A percentile compares a stretch with the other conserved stretches of the same genome.
These are phyloP conservation scores for Scrobipalpa costella DNA, from an alignment of 2,888 invertebrate genomes.

Conservation along the genomic window DNA sequence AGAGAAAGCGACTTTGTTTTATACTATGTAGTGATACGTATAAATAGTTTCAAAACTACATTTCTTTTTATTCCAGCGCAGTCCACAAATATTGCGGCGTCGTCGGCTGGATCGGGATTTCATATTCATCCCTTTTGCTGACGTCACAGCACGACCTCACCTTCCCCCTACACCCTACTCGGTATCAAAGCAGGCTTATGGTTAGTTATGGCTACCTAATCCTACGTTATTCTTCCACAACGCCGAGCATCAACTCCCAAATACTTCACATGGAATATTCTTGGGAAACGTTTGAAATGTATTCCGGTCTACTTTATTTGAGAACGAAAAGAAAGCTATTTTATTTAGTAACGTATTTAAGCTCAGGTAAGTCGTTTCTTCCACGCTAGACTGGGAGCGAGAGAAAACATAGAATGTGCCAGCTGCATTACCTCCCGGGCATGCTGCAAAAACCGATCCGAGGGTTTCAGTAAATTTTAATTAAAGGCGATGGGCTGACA, in stretches of 20 bases:
- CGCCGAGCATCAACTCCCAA: background rate
- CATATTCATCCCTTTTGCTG: constrained; percentile 1
- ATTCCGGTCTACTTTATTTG: constrained; percentile 2
- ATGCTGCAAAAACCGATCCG: too few species aligned
- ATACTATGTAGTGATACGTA: too few species aligned
- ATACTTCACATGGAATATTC: background rate
- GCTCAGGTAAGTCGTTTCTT: constrained; percentile 3
- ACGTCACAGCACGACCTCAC: background rate
- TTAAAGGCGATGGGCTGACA: too few species aligned
- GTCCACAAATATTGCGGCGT: constrained; percentile 1
- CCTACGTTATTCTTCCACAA: constrained; percentile 3
- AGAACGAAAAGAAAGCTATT: background rate
- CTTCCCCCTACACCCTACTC: background rate
- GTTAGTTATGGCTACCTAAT: background rate
- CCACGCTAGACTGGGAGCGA: too few species aligned
- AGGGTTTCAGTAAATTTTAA: too few species aligned
- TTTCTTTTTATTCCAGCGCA: background rate
- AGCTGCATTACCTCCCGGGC: too few species aligned
- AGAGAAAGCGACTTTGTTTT: too few species aligned
- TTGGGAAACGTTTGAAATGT: background rate
- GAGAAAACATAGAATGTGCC: too few species aligned
- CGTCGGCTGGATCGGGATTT: background rate
- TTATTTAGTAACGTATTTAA: constrained; percentile 2
- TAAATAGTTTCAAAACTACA: background rate
- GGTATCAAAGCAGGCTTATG: background rate